Base-by-base conservation (phyloP, 2,888 invertebrate genomes). In the Metellina segmentata region DNA sequence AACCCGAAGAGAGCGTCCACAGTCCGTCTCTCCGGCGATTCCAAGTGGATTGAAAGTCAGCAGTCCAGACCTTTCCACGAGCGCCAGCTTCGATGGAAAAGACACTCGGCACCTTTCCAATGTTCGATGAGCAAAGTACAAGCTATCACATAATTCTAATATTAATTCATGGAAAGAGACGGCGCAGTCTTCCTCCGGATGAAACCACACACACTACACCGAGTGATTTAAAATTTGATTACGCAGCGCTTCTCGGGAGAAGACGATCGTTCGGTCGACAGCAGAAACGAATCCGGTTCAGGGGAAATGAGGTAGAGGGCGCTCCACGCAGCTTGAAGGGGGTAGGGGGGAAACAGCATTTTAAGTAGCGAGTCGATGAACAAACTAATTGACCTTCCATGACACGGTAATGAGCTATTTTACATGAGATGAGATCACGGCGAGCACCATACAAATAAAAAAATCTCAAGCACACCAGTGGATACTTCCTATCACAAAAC, bases 361-460 rank as follows among this genome's bases (percentile, higher is more conserved):
- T 61, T 61, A 61, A 61, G 61, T 61, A 61, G 61, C 61, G 16
- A 61, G 11, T 11, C 5, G 5, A 61, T 61, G 11, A 61, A 61
- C 16, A 11, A 61, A 16, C 61, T 61, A 61, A 61, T 61, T 61
- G 6, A 61, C 61, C 53, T 8, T 61, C 61, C 61, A 61, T 61
- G 61, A 61, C 9, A 61, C 61, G 4, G 61, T 61, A 61, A 79
- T 79, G 79, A 79, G 53, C 20, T 86, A 86, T 88, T 19, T n/a
- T 91, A 91, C 87, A 91, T 75, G 61, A 82, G 85, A 89, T 92
- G 92, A 92, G 92, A 92, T 92, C 92, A 85, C 52, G 11, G 77
- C 79, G 85, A 92, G 92, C 92, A 92, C 92, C 92, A 92, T 78
- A 82, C 81, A 91, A 52, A 61, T 49, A 61, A 81, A 90, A 52